Conservation (phyloP, 2,888 invertebrate genomes). For the Eupithecia tripunctaria region DNA sequence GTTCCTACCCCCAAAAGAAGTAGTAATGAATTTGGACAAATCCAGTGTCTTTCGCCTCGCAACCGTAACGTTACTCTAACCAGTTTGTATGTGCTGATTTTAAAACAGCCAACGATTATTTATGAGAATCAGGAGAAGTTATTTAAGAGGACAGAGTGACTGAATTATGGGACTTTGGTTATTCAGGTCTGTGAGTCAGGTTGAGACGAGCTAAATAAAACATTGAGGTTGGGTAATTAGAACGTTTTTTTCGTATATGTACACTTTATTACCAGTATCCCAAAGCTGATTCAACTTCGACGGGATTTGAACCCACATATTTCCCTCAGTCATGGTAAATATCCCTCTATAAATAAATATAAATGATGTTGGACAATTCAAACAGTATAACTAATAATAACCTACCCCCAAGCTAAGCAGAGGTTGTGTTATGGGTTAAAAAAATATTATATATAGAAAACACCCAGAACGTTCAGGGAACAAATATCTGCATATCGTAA, state of each 20-base stretch:
- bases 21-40: not conserved
- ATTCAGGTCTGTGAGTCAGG: constrained; percentile 32
- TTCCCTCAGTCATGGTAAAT: too few relatives aligned
- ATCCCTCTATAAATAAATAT: too few relatives aligned
- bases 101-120: constrained; percentile 54
- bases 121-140: constrained; percentile 48
- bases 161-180: constrained; percentile 26
- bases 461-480: too few relatives aligned
- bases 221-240: not conserved
- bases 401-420: too few relatives aligned
- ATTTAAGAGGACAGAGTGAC: constrained; percentile 33
- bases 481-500: too few relatives aligned
- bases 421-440: too few relatives aligned
- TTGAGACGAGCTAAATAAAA: not conserved
- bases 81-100: constrained; percentile 28
- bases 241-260: not conserved
- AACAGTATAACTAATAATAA: too few relatives aligned
- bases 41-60: not conserved
- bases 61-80: not conserved
- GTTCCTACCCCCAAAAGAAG: not conserved
- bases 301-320: too few relatives aligned
- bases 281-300: too few relatives aligned
- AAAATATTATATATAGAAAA: too few relatives aligned
- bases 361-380: too few relatives aligned
- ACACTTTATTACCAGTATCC: too few relatives aligned